A percentile compares a stretch with the other conserved stretches of the same genome.
Conservation (phyloP, 2,797 vertebrate genomes). For the Mus caroli region DNA sequence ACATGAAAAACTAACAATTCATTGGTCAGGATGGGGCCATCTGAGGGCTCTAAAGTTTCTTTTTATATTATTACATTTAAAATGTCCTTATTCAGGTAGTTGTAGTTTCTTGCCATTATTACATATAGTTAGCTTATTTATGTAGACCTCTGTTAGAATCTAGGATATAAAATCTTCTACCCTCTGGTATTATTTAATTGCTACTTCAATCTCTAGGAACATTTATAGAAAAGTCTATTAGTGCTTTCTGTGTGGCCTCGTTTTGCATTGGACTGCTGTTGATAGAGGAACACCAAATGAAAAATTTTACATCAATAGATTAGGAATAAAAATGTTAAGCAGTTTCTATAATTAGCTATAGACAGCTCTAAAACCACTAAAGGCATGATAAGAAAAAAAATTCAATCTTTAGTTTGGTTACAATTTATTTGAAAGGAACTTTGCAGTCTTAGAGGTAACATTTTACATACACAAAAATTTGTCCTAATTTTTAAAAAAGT, state of each 20-base stretch:
- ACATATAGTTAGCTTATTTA: constrained; percentile 32
- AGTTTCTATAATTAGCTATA: constrained; percentile 57
- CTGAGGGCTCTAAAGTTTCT: constrained; percentile 92
- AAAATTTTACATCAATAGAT: constrained; percentile 49
- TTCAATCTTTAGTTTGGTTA: constrained; percentile 55
- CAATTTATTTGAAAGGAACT: constrained; percentile 57
- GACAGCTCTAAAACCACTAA: constrained; percentile 57
- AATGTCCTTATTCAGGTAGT: constrained; percentile 56
- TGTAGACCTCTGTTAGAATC: constrained; percentile 17
- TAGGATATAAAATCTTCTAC: neutral
- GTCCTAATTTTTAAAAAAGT: neutral
- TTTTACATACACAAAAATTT: neutral
- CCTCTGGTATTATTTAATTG: constrained; percentile 29
- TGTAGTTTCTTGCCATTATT: constrained; percentile 52
- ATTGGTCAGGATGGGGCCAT: constrained; percentile 85
- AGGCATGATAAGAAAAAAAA: constrained; percentile 40
- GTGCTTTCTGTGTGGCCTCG: constrained; percentile 20
- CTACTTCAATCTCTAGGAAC: constrained; percentile 51
- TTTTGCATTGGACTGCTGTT: constrained; percentile 41
- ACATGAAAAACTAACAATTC: constrained; percentile 82
- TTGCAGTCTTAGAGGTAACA: constrained; percentile 51
- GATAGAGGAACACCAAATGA: constrained; percentile 43
- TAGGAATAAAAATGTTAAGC: constrained; percentile 41
- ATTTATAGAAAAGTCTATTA: constrained; percentile 40
- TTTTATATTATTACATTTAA: constrained; percentile 73